Percentiles rank a stretch among this genome's conserved stretches.
Conservation (phyloP, 2,113 vertebrate genomes). For the Corythornis madagascariensis region DNA sequence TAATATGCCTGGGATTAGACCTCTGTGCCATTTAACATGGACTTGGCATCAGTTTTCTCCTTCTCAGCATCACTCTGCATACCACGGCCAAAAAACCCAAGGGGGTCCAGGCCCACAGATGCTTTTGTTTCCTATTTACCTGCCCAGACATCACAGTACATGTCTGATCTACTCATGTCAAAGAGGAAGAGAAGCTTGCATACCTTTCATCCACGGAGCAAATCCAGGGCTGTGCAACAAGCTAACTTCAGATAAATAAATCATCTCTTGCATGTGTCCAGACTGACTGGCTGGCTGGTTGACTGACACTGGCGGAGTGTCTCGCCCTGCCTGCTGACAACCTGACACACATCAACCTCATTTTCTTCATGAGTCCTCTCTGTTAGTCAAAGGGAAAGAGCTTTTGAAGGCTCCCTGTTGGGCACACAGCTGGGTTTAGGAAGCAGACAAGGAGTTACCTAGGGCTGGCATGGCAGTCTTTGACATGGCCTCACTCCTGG, state of each 20-base stretch:
- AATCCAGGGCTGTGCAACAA: neutral
- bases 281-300: fast-evolving
- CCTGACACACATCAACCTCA: neutral
- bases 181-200: neutral
- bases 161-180: neutral
- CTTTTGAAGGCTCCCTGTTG: neutral
- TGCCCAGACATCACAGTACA: neutral
- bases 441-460: neutral
- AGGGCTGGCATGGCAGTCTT: neutral
- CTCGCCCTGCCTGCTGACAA: neutral
- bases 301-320: neutral
- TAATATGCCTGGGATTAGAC: neutral
- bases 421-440: neutral
- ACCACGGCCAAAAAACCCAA: neutral
- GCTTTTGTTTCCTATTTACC: neutral
- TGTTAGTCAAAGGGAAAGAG: neutral
- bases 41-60: neutral
- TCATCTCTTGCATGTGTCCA: neutral
- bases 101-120: neutral
- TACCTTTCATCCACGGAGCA: neutral
- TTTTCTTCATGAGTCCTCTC: neutral
- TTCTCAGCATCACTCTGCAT: neutral
- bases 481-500: neutral
- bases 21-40: neutral
- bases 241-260: neutral